These are phyloP conservation scores for Leptatherina wallacei DNA, from an alignment of 2,797 vertebrate genomes.

Conservation along the genomic window DNA sequence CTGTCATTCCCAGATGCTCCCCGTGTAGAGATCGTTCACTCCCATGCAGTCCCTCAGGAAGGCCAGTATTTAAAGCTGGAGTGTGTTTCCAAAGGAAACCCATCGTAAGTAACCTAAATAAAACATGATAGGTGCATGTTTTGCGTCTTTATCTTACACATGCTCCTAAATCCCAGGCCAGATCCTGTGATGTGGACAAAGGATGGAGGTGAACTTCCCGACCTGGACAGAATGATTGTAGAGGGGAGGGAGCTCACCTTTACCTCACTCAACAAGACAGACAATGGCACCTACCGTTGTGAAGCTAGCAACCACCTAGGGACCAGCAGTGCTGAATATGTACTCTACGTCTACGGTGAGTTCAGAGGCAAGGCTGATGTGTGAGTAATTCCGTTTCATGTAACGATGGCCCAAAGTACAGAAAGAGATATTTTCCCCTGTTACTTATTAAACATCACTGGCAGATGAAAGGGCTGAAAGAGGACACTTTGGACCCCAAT, in stretches of 20 bases:
- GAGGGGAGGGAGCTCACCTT: slow-evolving; percentile 96
- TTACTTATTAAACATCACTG: slow-evolving; percentile 4
- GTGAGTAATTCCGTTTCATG: slow-evolving; percentile 10
- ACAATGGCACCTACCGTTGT: slow-evolving; percentile 98
- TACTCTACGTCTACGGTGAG: slow-evolving; percentile 98
- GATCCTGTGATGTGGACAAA: slow-evolving; percentile 98
- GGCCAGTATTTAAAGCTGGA: slow-evolving; percentile 95
- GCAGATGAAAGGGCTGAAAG: slow-evolving; percentile 3
- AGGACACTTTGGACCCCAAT: slow-evolving; percentile 1
- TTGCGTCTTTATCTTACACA: slow-evolving; percentile 16
- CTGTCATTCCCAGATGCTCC: slow-evolving; percentile 88
- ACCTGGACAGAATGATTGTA: slow-evolving; percentile 94
- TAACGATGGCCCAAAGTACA: slow-evolving; percentile 3
- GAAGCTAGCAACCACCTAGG: slow-evolving; percentile 97
- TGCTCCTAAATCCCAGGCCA: slow-evolving; percentile 82
- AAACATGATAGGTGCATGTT: neutral
- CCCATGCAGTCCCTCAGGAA: slow-evolving; percentile 92
- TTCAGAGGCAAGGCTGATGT: slow-evolving; percentile 41
- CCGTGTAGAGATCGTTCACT: slow-evolving; percentile 91
- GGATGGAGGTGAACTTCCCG: slow-evolving; percentile 94
- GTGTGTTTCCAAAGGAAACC: slow-evolving; percentile 97
- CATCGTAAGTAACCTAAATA: slow-evolving; percentile 89
- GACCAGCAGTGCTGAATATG: slow-evolving; percentile 93
- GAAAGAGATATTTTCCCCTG: slow-evolving; percentile 3
- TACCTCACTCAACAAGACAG: slow-evolving; percentile 97